Conservation (phyloP, 2,888 invertebrate genomes). For the Eubasilissa splendida region DNA sequence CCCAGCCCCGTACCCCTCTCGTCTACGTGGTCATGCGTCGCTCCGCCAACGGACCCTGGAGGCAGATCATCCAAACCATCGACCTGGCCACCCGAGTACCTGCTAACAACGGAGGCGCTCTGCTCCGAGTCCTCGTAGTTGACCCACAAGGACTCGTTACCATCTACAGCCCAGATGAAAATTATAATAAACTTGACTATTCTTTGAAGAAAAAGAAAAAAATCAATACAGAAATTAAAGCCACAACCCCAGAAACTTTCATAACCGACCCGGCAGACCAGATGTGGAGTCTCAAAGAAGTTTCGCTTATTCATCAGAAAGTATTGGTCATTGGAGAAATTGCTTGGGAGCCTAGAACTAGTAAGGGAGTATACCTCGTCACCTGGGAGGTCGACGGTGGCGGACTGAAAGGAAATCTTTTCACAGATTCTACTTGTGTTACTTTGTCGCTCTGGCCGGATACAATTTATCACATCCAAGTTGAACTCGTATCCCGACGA, state of each 20-base stretch:
- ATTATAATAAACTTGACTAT: constrained; percentile 65
- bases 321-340: constrained; percentile 81
- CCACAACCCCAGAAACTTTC: constrained; percentile 69
- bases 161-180: constrained; percentile 80
- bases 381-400: constrained; percentile 90
- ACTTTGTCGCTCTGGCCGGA: constrained; percentile 87
- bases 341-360: constrained; percentile 80
- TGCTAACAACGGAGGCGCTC: constrained; percentile 76
- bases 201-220: constrained; percentile 66
- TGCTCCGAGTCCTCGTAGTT: constrained; percentile 79
- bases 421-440: constrained; percentile 85
- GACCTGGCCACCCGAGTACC: constrained; percentile 77
- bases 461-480: constrained; percentile 86
- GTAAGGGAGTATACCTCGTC: constrained; percentile 81
- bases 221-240: constrained; percentile 69
- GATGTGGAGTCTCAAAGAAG: constrained; percentile 78
- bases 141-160: constrained; percentile 81
- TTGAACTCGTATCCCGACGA: constrained; percentile 76
- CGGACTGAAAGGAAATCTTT: constrained; percentile 85
- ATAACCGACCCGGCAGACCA: constrained; percentile 70
- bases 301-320: constrained; percentile 82
- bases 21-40: constrained; percentile 82
- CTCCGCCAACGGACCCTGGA: constrained; percentile 76
- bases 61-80: constrained; percentile 79
- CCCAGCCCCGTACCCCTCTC: constrained; percentile 74